These are phyloP conservation scores for Boulengeromyrus knoepffleri DNA, from an alignment of 2,113 vertebrate species.

Conservation along the genomic window DNA sequence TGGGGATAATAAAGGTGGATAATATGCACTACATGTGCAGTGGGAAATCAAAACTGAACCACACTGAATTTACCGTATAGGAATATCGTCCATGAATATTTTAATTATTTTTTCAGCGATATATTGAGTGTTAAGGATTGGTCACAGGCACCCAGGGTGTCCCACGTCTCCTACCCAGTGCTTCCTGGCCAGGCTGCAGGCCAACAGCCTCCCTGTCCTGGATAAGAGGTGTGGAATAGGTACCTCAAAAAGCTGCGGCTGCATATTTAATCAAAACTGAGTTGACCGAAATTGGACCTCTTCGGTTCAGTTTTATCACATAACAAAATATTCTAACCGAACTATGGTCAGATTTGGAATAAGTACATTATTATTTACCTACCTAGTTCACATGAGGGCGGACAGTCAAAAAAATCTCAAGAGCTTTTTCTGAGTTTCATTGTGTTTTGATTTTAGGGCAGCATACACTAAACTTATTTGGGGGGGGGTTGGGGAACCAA, in stretches of 20 bases:
- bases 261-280: neutral
- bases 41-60: neutral
- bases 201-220: neutral
- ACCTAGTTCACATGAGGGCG: neutral
- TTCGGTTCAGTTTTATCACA: neutral
- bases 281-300: neutral
- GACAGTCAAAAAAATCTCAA: neutral
- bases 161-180: neutral
- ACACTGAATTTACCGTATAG: neutral
- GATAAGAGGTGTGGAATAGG: neutral
- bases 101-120: neutral
- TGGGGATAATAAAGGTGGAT: neutral
- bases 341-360: neutral
- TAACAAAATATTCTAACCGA: neutral
- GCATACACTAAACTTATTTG: neutral
- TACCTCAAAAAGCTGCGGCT: neutral
- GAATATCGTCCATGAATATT: neutral
- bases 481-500: neutral
- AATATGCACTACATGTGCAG: neutral
- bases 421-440: neutral
- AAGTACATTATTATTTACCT: neutral
- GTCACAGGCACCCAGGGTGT: neutral
- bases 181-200: neutral
- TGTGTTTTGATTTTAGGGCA: neutral
- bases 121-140: neutral